Base-by-base conservation (phyloP, 2,888 invertebrate genomes). In the Amiota minor region DNA sequence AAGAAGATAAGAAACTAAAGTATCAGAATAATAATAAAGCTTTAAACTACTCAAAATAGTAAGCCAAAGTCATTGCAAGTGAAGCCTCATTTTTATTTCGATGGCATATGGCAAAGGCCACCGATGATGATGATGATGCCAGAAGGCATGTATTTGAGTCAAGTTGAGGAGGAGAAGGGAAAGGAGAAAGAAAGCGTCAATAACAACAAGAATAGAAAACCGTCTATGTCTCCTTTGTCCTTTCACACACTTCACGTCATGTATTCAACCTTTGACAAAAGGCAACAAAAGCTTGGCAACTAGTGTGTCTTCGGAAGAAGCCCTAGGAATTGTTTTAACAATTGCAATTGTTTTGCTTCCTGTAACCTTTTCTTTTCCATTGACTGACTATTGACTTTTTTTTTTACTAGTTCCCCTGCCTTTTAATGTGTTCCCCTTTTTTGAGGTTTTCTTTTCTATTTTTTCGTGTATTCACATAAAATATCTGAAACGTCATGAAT, bases 101-200 rank as follows among this genome's bases (percentile, higher is more conserved):
- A 35, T 35, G 6, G 35, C 35, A 35, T 35, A 76, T 62, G 68
- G 71, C 71, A 73, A 74, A 70, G 74, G 59, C 47, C 65, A n/a
- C 2, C 10, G 18, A 12, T 47, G 56, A 2, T 20, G 11, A 59
- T 18, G 18, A 59, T 59, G 67, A 55, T 55, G 69, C 55, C 20
- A 59, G 53, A 55, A 46, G n/a, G 50, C 18, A 45, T 49, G 68
- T 71, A 69, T 73, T 59, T 47, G 35, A 71, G 53, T 45, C 47
- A 67, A 64, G 55, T 45, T 10, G 16, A n/a, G 50, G 16, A 61
- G 50, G 59, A 53, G 35, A 35, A 35, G 6, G 4, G 35, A 1
- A 35, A 6, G 35, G 18, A 49, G 18, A 59, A 55, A 72, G 56
- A 62, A 75, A 72, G 74, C n/a, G 35, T 9, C 61, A 14, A 59